Percentiles rank a stretch among this genome's conserved stretches.
These are phyloP conservation scores for Drosophila rubida DNA, from an alignment of 2,888 invertebrate genomes.

Conservation along the genomic window DNA sequence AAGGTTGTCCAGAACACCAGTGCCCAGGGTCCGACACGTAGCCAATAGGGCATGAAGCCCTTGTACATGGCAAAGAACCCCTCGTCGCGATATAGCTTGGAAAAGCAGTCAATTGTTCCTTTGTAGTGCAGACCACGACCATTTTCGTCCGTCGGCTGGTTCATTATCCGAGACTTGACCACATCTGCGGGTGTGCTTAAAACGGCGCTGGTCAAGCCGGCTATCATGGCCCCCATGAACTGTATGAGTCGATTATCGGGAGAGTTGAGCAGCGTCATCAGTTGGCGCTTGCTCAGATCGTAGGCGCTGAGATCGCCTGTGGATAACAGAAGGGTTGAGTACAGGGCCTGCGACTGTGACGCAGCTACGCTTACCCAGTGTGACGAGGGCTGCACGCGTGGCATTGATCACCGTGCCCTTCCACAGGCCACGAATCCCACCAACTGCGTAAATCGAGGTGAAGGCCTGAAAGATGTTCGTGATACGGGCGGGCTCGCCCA, in stretches of 20 bases:
- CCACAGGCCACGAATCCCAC: constrained; percentile 93
- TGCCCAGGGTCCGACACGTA: constrained; percentile 46
- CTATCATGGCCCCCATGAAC: constrained; percentile 89
- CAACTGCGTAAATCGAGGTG: constrained; percentile 88
- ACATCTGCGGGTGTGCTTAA: constrained; percentile 95
- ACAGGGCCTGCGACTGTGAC: background rate
- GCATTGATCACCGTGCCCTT: constrained; percentile 94
- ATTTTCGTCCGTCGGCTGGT: constrained; percentile 87
- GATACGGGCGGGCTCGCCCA: constrained; percentile 90
- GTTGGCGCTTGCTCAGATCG: constrained; percentile 87
- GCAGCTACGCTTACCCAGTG: constrained; percentile 86
- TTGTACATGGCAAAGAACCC: constrained; percentile 44
- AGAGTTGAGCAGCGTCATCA: constrained; percentile 11
- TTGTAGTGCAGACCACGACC: constrained; percentile 45
- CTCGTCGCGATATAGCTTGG: constrained; percentile 26
- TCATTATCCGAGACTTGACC: constrained; percentile 95
- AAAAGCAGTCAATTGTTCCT: constrained; percentile 37
- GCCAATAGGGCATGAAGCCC: constrained; percentile 44
- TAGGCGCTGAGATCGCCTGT: constrained; percentile 91
- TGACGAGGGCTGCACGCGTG: constrained; percentile 90
- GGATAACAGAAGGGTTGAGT: background rate
- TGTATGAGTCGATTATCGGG: constrained; percentile 84
- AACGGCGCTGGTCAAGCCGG: constrained; percentile 85
- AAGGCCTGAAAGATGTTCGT: constrained; percentile 90
- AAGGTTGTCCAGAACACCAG: constrained; percentile 46